Base-by-base conservation (phyloP, 2,888 invertebrate genomes). In the Neoaliturus tenellus region DNA sequence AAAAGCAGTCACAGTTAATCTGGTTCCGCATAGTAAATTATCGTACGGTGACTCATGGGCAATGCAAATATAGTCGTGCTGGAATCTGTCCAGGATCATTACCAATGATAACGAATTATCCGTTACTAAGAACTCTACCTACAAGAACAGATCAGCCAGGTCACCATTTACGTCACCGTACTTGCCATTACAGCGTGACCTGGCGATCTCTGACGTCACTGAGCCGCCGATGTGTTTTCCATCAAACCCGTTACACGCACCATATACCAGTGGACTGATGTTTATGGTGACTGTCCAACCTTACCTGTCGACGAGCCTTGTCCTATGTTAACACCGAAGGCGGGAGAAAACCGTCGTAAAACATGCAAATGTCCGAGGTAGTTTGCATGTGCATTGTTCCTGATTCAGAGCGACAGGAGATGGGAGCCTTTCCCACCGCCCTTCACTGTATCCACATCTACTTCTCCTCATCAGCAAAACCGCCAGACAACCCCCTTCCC, bases 261-360 rank as follows among this genome's bases (percentile, higher is more conserved):
- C 17, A 6, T 14, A 17, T 44, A 14, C 2, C 44, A 12, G 17
- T 44, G 44, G n/a, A 14, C 44, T 12, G 44, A 44, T 44, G 44
- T 44, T 44, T 17, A 12, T 44, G 20, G 51, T 6, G 5, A 20
- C 51, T 20, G 4, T 1, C 62, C 62, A 62, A 17, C 25, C 20
- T 8, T 25, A 14, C 28, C 8, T 62, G 62, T 28, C 62, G 28
- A 31, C 25, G 51, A 51, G 3, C 51, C 20, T 23, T 51, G 51
- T 23, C 23, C 3, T 2, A 51, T n/a, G 51, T 20, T 51, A 23
- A 51, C 10, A 23, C 28, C 4, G 62, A 62, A 62, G 31, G 62
- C 17, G 62, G 31, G 62, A 31, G 62, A 62, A 62, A 62, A 62
- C 62, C 28, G 62, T 20, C 62, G 31, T 62, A 62, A 62, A 62